Evolutionary conservation across 2,797 vertebrate genomes (phyloP).

Genomic region (Mus caroli): DNA sequence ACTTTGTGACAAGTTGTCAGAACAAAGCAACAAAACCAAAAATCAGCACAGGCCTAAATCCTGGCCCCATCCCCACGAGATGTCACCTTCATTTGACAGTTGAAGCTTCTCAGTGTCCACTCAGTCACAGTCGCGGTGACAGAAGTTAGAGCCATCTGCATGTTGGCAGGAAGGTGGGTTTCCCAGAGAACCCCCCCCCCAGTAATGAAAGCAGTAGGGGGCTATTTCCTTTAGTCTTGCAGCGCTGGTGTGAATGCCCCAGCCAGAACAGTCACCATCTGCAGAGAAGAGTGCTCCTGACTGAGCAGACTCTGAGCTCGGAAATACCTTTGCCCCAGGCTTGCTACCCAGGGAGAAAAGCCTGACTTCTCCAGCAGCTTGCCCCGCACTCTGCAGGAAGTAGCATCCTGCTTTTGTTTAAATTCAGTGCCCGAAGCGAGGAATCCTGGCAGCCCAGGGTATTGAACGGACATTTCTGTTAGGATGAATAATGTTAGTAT

Average conservation of each 20-base stretch:
- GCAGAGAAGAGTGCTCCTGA: background rate
- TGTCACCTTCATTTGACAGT: background rate
- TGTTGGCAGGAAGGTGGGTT: background rate
- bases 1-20: background rate
- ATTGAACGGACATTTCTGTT: background rate
- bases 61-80: background rate
- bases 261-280: too few relatives aligned
- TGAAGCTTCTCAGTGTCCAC: background rate
- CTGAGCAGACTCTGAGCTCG: background rate
- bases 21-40: background rate
- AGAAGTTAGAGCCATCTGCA: background rate
- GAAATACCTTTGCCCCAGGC: background rate
- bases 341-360: background rate
- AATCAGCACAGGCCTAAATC: background rate
- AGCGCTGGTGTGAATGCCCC: accelerated
- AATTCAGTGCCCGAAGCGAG: background rate
- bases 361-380: background rate
- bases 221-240: background rate
- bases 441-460: background rate
- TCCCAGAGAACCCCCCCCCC: background rate
- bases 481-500: background rate
- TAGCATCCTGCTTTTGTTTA: background rate
- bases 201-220: background rate
- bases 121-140: background rate
- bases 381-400: background rate